Conservation (phyloP, 64 coral and sea anemone species). For the Hydrozoanthus tunicans region DNA sequence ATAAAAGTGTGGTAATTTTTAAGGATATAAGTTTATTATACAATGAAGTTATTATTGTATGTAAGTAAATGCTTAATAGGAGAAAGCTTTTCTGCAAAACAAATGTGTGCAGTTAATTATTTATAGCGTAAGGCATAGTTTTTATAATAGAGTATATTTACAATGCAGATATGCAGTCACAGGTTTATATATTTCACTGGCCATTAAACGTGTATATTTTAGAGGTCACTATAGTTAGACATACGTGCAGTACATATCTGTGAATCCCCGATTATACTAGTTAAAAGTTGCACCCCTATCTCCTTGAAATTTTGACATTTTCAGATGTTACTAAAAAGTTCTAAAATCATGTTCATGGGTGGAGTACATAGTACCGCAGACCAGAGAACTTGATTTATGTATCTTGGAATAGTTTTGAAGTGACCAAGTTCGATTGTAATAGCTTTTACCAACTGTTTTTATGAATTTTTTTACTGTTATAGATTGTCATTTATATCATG, state of each 20-base stretch:
- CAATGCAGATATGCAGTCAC: constrained; percentile 54
- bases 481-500: constrained; percentile 21
- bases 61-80: constrained; percentile 24
- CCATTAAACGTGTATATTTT: constrained; percentile 43
- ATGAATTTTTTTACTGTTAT: constrained; percentile 33
- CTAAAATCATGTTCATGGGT: neutral
- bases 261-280: neutral
- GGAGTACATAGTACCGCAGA: neutral
- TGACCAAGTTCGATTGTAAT: neutral
- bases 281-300: neutral
- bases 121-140: constrained; percentile 60
- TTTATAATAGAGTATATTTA: constrained; percentile 63
- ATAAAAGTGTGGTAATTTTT: neutral
- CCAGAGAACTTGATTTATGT: neutral
- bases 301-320: constrained; percentile 30
- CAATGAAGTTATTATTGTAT: neutral
- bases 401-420: neutral
- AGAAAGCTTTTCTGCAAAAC: constrained; percentile 47
- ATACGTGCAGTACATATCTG: constrained; percentile 22
- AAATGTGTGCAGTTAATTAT: constrained; percentile 40
- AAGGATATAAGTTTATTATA: neutral
- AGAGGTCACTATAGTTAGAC: constrained; percentile 41
- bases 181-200: constrained; percentile 37
- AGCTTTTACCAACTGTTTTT: neutral
- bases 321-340: neutral